These are phyloP conservation scores for Desmophyllum pertusum DNA, from an alignment of 92 coral and sea anemone species.

Conservation along the genomic window DNA sequence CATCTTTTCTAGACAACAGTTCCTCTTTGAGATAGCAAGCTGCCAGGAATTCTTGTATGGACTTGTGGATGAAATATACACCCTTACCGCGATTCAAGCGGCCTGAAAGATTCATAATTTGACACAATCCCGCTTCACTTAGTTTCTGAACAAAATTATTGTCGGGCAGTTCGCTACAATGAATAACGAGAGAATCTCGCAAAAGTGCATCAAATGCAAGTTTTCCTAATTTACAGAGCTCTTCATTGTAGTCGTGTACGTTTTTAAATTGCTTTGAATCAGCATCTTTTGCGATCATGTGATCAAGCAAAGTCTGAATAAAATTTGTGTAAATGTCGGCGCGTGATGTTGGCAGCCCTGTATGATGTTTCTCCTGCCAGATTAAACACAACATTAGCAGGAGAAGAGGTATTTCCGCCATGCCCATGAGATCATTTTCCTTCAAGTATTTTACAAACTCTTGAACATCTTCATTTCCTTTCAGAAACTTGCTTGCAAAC, in stretches of 20 bases:
- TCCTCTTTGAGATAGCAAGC: background rate
- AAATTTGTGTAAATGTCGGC: background rate
- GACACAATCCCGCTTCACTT: background rate
- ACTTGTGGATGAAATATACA: background rate
- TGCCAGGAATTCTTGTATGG: background rate
- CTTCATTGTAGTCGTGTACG: background rate
- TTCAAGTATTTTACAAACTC: background rate
- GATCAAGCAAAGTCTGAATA: background rate
- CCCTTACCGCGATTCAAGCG: background rate
- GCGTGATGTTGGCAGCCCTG: background rate
- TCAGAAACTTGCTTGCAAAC: background rate
- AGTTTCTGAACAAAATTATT: background rate
- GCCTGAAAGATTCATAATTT: background rate
- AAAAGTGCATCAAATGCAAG: conserved; percentile 8
- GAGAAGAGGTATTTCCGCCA: conserved; percentile 19
- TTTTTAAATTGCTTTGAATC: background rate
- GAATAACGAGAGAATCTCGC: background rate
- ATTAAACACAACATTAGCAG: background rate
- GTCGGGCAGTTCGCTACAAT: background rate
- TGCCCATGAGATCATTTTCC: background rate
- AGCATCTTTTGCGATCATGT: background rate
- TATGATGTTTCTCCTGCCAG: background rate
- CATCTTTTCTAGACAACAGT: background rate
- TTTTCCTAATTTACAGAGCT: background rate
- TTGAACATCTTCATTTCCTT: background rate